Base-by-base conservation (phyloP, 2,888 invertebrate genomes). In the Rhagonycha fulva region DNA sequence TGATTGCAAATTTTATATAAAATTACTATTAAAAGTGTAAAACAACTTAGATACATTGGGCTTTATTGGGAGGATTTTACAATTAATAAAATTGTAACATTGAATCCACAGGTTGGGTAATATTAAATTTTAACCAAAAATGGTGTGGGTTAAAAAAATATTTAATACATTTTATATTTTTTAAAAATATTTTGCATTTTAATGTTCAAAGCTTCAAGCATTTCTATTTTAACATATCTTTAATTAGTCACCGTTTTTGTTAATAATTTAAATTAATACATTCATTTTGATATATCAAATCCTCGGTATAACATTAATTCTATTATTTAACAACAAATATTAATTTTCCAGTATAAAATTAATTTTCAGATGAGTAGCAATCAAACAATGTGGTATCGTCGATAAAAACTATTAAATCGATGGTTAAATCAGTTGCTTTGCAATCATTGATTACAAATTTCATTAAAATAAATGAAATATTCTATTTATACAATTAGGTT, bases 41-140 rank as follows among this genome's bases (percentile, higher is more conserved):
- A 4, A 5, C 12, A n/a, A 7, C 47, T 47, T n/a, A 47, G n/a
- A 9, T 47, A n/a, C 7, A 47, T 47, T 47, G n/a, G n/a, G n/a
- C n/a, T n/a, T 26, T 7, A 47, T 47, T 47, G 12, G 2, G n/a
- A 7, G n/a, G 47, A 2, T n/a, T 47, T 7, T 7, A 47, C 32
- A 47, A 47, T 47, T n/a, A 47, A n/a, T 47, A 47, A 47, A 47
- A 47, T 47, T 47, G 47, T 47, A 47, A 47, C 47, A 66, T 24
- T 66, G 63, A 66, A 66, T 66, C 63, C 63, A 66, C 63, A 66
- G 63, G 63, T 66, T 66, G 63, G 24, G 12, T 47, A 66, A 26
- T 66, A 24, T 66, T 66, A 66, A 66, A 26, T 26, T 66, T 66
- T 23, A 23, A 19, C 19, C 12, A 19, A 63, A 32, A 12, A n/a